phyloP scores from a whole-genome alignment of 2,888 invertebrate species.

The Ferrisia virgata region DNA sequence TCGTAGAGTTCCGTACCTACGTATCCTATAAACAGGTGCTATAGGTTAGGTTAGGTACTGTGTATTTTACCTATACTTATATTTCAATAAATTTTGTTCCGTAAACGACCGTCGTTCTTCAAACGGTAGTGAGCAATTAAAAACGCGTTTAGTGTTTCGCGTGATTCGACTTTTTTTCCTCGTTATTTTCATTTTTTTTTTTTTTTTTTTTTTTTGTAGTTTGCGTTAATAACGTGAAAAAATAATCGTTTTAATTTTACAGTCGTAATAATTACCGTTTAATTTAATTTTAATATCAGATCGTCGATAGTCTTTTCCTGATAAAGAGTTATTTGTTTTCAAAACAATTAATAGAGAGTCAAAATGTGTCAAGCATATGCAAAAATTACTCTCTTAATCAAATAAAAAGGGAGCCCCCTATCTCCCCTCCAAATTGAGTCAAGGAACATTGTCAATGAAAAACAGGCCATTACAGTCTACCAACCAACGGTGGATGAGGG shows the following conservation, averaged over 20 bases:
- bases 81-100: neutral
- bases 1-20: neutral
- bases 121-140: neutral
- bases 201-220: too few relatives aligned
- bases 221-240: neutral
- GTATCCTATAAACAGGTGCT: too few relatives aligned
- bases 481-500: too few relatives aligned
- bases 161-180: neutral
- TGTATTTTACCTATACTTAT: neutral
- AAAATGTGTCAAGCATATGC: too few relatives aligned
- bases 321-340: too few relatives aligned
- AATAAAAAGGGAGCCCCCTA: too few relatives aligned
- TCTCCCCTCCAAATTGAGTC: too few relatives aligned
- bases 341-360: too few relatives aligned
- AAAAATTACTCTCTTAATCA: too few relatives aligned
- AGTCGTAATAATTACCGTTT: neutral
- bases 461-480: too few relatives aligned
- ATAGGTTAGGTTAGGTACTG: neutral
- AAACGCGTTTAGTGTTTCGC: conserved; percentile 16
- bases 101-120: neutral
- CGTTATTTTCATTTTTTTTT: too few relatives aligned
- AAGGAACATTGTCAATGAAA: too few relatives aligned
- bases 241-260: neutral
- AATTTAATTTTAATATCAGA: neutral
- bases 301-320: neutral